Evolutionary conservation across 2,797 vertebrate genomes (phyloP).

Genomic region (Neosilurus mollespiculum): DNA sequence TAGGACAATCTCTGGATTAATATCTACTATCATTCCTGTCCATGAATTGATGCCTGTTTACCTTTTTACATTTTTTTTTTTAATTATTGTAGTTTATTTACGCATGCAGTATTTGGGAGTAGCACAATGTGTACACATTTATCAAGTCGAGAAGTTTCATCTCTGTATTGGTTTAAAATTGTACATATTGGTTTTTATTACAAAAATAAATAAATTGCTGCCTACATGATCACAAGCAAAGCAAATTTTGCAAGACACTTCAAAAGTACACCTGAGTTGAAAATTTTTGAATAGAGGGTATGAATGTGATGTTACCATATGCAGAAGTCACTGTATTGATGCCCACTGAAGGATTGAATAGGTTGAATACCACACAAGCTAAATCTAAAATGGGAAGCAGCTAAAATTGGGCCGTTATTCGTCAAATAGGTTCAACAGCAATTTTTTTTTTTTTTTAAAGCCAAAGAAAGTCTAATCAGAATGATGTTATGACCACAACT

Average conservation of each 20-base stretch:
- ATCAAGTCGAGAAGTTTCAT: not conserved
- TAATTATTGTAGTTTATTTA: no score
- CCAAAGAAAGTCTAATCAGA: no score
- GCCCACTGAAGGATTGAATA: no score
- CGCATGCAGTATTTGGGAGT: not conserved
- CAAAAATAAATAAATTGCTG: not conserved
- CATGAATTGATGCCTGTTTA: not conserved
- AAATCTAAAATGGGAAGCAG: no score
- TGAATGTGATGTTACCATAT: no score
- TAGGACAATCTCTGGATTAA: not conserved
- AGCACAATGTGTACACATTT: not conserved
- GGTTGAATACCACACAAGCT: no score
- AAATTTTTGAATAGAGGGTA: no score
- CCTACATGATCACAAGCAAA: not conserved
- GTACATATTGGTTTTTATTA: not conserved
- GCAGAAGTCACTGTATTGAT: no score
- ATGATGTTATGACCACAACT: no score
- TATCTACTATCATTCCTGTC: not conserved
- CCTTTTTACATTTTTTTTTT: not conserved
- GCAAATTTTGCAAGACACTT: not conserved
- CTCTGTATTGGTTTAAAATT: not conserved
- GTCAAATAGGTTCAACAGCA: no score
- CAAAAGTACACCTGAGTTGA: not conserved
- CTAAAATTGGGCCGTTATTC: no score
- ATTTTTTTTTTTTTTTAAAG: no score